Percentiles rank a stretch among this genome's conserved stretches.
Evolutionary conservation across 2,797 vertebrate genomes (phyloP).

Genomic region (Pteropus rufus): DNA sequence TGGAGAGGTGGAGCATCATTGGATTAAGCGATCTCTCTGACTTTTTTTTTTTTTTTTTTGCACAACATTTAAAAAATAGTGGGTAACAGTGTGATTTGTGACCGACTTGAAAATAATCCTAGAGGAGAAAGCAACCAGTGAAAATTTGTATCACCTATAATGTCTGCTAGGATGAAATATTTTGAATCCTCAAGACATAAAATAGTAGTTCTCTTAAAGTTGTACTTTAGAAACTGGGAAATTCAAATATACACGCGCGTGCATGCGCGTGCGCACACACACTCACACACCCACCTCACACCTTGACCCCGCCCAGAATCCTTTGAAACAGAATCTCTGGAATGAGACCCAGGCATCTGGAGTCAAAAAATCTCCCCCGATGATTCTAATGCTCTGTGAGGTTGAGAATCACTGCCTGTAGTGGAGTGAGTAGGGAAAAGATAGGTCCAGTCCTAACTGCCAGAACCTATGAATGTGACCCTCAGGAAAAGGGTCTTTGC

Average conservation of each 20-base stretch:
- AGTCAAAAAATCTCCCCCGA: neutral
- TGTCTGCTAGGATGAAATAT: neutral
- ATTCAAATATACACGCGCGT: neutral
- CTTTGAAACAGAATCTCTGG: neutral
- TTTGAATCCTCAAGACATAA: neutral
- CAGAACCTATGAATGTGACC: neutral
- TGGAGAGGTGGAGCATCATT: no score
- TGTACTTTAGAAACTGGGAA: neutral
- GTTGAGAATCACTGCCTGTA: neutral
- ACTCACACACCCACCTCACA: no score
- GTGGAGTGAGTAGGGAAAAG: neutral
- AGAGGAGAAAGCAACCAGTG: neutral
- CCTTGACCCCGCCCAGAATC: neutral
- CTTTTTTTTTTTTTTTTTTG: neutral
- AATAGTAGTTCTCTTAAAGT: neutral
- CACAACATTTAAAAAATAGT: neutral
- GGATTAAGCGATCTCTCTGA: neutral
- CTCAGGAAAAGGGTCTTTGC: neutral
- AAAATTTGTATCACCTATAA: neutral
- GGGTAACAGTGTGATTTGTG: neutral
- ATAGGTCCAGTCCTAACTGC: rapidly evolving
- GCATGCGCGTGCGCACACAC: neutral
- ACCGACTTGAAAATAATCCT: neutral
- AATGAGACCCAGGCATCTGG: neutral
- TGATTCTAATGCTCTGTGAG: neutral